These are phyloP conservation scores for Sisor rabdophorus DNA, from an alignment of 2,113 vertebrate species.

Conservation along the genomic window DNA sequence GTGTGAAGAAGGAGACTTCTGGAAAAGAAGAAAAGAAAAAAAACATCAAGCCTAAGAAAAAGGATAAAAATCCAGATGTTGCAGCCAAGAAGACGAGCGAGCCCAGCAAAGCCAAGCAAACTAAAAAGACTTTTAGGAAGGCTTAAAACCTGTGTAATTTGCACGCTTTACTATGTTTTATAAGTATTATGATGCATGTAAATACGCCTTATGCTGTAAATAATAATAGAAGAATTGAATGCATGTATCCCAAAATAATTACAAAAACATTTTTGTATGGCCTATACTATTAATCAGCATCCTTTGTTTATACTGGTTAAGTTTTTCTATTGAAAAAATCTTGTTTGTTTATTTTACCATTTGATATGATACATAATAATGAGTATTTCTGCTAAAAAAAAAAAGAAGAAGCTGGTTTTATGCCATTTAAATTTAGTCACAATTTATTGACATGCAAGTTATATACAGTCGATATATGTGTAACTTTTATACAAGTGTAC, in stretches of 20 bases:
- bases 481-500: not conserved
- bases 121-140: constrained; percentile 73
- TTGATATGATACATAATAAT: not conserved
- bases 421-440: too few species aligned
- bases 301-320: too few species aligned
- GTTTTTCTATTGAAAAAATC: too few species aligned
- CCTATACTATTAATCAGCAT: too few species aligned
- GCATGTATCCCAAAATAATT: too few species aligned
- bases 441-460: too few species aligned
- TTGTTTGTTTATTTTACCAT: not conserved
- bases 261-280: too few species aligned
- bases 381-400: not conserved
- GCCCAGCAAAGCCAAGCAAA: constrained; percentile 70
- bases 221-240: too few species aligned
- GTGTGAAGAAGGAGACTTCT: constrained; percentile 6
- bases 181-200: not conserved
- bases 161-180: not conserved
- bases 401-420: not conserved
- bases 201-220: not conserved
- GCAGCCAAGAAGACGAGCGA: constrained; percentile 54
- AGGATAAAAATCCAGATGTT: not conserved
- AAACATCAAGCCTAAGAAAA: constrained; percentile 64
- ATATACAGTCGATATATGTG: too few species aligned
- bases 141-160: constrained; percentile 33
- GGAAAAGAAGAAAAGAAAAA: constrained; percentile 15